Conservation (phyloP, 2,113 vertebrate genomes). For the Mobula hypostoma region DNA sequence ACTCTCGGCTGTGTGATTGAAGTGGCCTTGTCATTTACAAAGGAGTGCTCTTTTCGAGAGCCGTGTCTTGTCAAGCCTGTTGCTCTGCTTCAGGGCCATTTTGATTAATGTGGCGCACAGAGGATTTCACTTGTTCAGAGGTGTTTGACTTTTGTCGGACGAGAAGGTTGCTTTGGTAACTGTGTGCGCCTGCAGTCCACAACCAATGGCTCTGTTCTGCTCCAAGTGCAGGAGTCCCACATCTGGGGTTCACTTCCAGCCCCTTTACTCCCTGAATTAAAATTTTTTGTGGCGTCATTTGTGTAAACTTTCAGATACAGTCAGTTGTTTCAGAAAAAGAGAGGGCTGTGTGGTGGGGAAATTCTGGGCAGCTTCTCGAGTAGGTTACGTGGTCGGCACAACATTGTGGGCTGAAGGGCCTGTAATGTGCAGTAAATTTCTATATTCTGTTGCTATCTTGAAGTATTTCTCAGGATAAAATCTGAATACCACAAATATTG, state of each 20-base stretch:
- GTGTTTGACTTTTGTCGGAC: not conserved
- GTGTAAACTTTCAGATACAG: not conserved
- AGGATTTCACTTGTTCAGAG: not conserved
- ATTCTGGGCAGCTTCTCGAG: too few relatives aligned
- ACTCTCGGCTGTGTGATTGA: too few relatives aligned
- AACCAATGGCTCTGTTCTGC: not conserved
- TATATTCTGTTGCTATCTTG: too few relatives aligned
- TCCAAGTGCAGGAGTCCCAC: not conserved
- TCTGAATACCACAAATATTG: not conserved
- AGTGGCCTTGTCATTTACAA: too few relatives aligned
- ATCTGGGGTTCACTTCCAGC: not conserved
- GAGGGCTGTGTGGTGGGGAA: too few relatives aligned
- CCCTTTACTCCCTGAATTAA: not conserved
- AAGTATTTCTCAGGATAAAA: not conserved
- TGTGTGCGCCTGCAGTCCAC: not conserved
- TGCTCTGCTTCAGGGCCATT: not conserved
- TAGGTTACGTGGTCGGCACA: too few relatives aligned
- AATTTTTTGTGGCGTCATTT: not conserved
- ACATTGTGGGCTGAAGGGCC: too few relatives aligned
- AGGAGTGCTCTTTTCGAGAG: not conserved
- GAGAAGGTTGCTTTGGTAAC: not conserved
- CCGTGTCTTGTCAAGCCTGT: not conserved
- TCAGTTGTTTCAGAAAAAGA: not conserved
- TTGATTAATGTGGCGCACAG: not conserved
- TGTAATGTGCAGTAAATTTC: too few relatives aligned